phyloP scores from a whole-genome alignment of 92 coral and sea anemone genomes.

The Nematostella vectensis region DNA sequence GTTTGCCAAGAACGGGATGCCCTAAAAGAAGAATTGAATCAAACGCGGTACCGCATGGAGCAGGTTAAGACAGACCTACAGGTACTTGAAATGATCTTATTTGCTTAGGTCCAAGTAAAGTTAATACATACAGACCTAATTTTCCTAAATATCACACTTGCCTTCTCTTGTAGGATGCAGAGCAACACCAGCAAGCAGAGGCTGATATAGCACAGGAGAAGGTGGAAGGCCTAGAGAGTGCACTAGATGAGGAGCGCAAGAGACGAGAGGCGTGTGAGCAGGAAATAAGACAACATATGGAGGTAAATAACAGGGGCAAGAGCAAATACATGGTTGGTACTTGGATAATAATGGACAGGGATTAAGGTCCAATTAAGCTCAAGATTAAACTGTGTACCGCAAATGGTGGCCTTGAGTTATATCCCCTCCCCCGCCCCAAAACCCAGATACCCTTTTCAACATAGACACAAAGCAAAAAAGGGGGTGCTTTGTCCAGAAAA shows the following conservation, averaged over 20 bases:
- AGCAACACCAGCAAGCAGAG: constrained; percentile 90
- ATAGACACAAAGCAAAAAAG: too few species aligned
- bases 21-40: constrained; percentile 79
- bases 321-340: not conserved
- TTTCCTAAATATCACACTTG: too few species aligned
- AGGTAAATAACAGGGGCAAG: constrained; percentile 23
- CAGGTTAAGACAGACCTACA: constrained; percentile 89
- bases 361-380: too few species aligned
- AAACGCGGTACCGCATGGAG: constrained; percentile 72
- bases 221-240: constrained; percentile 56
- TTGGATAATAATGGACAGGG: not conserved
- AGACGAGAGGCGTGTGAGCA: constrained; percentile 84
- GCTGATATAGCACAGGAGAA: constrained; percentile 81
- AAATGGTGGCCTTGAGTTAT: too few species aligned
- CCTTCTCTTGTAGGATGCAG: constrained; percentile 52
- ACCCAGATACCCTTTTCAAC: too few species aligned
- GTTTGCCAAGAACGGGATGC: constrained; percentile 91
- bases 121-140: not conserved
- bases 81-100: constrained; percentile 20
- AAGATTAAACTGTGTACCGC: too few species aligned
- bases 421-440: too few species aligned
- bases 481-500: too few species aligned
- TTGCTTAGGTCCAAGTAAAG: not conserved
- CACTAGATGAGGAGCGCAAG: constrained; percentile 70
- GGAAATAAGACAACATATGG: constrained; percentile 59